These are phyloP conservation scores for Drosophila ironensis DNA, from an alignment of 1,140 invertebrate species.

Conservation along the genomic window DNA sequence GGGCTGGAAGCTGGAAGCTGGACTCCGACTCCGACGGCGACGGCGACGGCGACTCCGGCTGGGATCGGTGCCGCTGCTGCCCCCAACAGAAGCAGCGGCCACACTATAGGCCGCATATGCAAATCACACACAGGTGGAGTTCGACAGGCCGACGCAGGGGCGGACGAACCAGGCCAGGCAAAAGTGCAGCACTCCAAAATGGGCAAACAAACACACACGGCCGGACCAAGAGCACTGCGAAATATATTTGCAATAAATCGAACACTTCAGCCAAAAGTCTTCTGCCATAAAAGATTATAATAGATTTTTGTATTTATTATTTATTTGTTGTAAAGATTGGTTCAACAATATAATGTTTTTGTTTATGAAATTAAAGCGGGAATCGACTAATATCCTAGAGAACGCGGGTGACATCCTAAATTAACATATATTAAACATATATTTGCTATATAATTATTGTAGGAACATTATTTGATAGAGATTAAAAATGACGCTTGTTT, in stretches of 20 bases:
- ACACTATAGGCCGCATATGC: slow-evolving; percentile 67
- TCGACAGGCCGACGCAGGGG: slow-evolving; percentile 52
- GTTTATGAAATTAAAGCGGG: too few relatives aligned
- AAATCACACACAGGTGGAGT: slow-evolving; percentile 71
- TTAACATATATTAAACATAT: too few relatives aligned
- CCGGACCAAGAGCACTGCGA: slow-evolving; percentile 7
- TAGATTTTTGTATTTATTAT: not conserved
- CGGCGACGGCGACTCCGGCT: slow-evolving; percentile 4
- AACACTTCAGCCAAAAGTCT: too few relatives aligned
- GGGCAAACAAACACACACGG: slow-evolving; percentile 61
- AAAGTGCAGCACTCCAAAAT: slow-evolving; percentile 77
- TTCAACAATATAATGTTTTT: too few relatives aligned
- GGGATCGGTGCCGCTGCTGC: slow-evolving; percentile 40
- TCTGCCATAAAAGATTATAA: too few relatives aligned
- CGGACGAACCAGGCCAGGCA: slow-evolving; percentile 45
- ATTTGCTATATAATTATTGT: too few relatives aligned
- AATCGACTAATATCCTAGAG: too few relatives aligned
- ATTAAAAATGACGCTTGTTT: too few relatives aligned
- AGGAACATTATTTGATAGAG: too few relatives aligned
- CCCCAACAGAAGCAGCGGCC: slow-evolving; percentile 63
- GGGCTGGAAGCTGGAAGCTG: not conserved
- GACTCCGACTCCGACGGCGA: not conserved
- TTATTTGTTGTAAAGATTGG: too few relatives aligned
- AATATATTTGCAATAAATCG: not conserved
- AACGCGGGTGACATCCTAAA: too few relatives aligned